phyloP scores from a whole-genome alignment of 1,140 invertebrate genomes.

The Nymphalis io region DNA sequence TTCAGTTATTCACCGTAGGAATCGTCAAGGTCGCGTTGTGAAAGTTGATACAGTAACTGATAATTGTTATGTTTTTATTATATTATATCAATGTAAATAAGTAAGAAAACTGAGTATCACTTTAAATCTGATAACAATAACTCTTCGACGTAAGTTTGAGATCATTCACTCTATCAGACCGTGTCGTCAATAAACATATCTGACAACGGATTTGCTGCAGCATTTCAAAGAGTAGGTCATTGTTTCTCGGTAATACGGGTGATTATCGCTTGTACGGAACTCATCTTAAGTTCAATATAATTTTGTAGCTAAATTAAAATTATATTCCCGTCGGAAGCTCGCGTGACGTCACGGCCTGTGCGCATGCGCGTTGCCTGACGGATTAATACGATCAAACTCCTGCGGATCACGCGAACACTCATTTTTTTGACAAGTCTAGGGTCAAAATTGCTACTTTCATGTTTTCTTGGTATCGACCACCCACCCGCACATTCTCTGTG shows the following conservation, averaged over 20 bases:
- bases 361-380: slow-evolving; percentile 64
- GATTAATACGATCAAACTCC: slow-evolving; percentile 70
- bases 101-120: slow-evolving; percentile 23
- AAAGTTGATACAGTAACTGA: slow-evolving; percentile 11
- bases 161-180: slow-evolving; percentile 59
- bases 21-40: slow-evolving; percentile 26
- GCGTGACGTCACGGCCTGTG: slow-evolving; percentile 70
- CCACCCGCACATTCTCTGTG: slow-evolving; percentile 29
- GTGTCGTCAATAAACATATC: slow-evolving; percentile 55
- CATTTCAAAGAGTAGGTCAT: background rate
- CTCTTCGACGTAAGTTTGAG: slow-evolving; percentile 42
- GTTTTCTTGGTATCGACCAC: slow-evolving; percentile 35
- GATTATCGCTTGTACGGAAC: slow-evolving; percentile 32
- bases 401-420: slow-evolving; percentile 61
- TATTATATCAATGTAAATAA: slow-evolving; percentile 28
- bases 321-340: slow-evolving; percentile 70
- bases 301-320: slow-evolving; percentile 55
- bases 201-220: slow-evolving; percentile 32
- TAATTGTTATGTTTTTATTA: slow-evolving; percentile 20
- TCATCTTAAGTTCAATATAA: slow-evolving; percentile 30
- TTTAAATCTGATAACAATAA: slow-evolving; percentile 41
- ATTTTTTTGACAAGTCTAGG: slow-evolving; percentile 51
- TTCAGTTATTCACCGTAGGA: slow-evolving; percentile 49
- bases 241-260: slow-evolving; percentile 32
- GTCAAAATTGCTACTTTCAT: slow-evolving; percentile 35